Evolutionary conservation across 2,797 vertebrate species (phyloP).

Genomic region (Chaetodon trifasciatus): DNA sequence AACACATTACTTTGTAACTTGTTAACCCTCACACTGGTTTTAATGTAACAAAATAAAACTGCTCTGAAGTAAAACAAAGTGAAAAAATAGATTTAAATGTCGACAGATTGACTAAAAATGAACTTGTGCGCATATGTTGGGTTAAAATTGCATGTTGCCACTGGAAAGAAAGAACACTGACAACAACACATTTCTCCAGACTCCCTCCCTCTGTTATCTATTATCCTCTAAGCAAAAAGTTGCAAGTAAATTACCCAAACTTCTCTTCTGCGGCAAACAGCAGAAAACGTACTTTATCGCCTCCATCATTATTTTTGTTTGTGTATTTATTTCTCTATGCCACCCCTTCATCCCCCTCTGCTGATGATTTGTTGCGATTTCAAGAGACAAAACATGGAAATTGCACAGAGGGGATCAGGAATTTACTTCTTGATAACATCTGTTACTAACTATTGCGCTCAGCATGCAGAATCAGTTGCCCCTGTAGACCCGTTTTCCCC

Average conservation of each 20-base stretch:
- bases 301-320: slow-evolving; percentile 49
- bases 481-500: slow-evolving; percentile 57
- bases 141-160: background rate
- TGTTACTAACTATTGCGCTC: slow-evolving; percentile 72
- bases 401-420: slow-evolving; percentile 69
- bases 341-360: slow-evolving; percentile 34
- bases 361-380: slow-evolving; percentile 61
- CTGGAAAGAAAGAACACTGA: background rate
- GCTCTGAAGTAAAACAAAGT: background rate
- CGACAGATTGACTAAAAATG: background rate
- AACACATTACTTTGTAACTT: too few relatives aligned
- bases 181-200: background rate
- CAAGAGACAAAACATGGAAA: slow-evolving; percentile 69
- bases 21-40: too few relatives aligned
- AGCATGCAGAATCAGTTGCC: slow-evolving; percentile 64
- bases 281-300: slow-evolving; percentile 44
- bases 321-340: slow-evolving; percentile 47
- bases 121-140: background rate
- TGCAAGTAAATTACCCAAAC: slow-evolving; percentile 41
- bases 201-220: slow-evolving; percentile 25
- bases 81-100: background rate
- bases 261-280: slow-evolving; percentile 29
- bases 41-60: background rate
- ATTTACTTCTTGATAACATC: slow-evolving; percentile 73
- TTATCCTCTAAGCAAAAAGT: slow-evolving; percentile 25